Percentiles rank a stretch among this genome's conserved stretches.
Evolutionary conservation across 2,797 vertebrate species (phyloP).

Genomic region (Crocidura indochinensis): DNA sequence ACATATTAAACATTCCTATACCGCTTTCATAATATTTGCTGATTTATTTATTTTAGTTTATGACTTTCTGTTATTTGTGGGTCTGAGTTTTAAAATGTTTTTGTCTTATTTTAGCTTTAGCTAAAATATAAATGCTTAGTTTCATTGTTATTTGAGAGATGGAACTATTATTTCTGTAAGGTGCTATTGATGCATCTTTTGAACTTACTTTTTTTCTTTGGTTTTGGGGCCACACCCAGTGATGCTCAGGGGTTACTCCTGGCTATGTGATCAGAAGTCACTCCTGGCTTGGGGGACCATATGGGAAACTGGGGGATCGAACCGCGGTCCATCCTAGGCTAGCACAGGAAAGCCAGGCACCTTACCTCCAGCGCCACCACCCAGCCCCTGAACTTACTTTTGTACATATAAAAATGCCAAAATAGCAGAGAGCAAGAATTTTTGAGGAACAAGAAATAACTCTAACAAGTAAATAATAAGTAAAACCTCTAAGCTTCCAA

Average conservation of each 20-base stretch:
- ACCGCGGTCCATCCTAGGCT: too few relatives aligned
- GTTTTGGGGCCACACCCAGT: too few relatives aligned
- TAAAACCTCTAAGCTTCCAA: not conserved
- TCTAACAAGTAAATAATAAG: not conserved
- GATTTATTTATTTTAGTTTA: slow-evolving; percentile 42
- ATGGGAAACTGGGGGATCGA: too few relatives aligned
- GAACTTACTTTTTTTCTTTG: not conserved
- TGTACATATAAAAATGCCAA: not conserved
- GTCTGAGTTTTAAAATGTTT: not conserved
- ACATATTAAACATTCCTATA: not conserved
- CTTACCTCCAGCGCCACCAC: too few relatives aligned
- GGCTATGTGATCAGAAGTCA: too few relatives aligned
- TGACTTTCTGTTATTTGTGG: not conserved
- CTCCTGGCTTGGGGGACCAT: too few relatives aligned
- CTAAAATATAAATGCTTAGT: slow-evolving; percentile 4
- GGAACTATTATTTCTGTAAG: not conserved
- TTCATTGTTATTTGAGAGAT: slow-evolving; percentile 45
- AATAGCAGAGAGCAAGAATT: slow-evolving; percentile 47
- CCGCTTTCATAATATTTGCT: not conserved
- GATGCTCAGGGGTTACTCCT: too few relatives aligned
- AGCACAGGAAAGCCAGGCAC: too few relatives aligned
- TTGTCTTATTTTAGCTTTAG: slow-evolving; percentile 25
- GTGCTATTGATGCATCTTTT: slow-evolving; percentile 24
- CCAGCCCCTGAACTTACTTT: not conserved
- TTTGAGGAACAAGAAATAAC: not conserved